phyloP scores from a whole-genome alignment of 2,113 vertebrate species.

The Cyphomyrus discorhynchus region DNA sequence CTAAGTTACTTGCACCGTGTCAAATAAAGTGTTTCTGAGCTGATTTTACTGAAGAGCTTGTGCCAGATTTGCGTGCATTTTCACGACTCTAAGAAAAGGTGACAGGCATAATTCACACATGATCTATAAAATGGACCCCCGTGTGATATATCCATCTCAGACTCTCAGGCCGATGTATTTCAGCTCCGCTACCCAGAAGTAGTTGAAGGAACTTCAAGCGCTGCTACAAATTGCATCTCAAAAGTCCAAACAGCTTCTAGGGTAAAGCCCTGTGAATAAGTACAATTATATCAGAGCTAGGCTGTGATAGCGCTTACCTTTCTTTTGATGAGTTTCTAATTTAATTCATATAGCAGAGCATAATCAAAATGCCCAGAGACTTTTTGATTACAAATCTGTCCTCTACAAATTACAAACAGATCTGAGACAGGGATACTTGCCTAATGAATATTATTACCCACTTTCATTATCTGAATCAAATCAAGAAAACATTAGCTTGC shows the following conservation, averaged over 20 bases:
- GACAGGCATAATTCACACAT: neutral
- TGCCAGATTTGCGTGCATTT: neutral
- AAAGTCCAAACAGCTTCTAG: neutral
- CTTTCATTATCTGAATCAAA: slow-evolving; percentile 39
- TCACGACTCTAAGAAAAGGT: neutral
- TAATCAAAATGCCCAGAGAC: slow-evolving; percentile 29
- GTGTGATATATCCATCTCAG: neutral
- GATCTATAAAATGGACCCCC: neutral
- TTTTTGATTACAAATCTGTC: slow-evolving; percentile 31
- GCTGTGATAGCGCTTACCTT: neutral
- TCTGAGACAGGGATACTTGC: slow-evolving; percentile 1
- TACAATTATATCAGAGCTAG: neutral
- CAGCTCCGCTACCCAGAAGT: neutral
- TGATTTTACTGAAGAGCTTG: neutral
- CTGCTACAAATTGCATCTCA: neutral
- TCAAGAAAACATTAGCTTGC: slow-evolving; percentile 18
- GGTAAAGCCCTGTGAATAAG: neutral
- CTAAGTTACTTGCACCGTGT: neutral
- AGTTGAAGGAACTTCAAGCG: neutral
- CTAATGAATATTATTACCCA: slow-evolving; percentile 33
- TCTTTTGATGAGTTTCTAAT: slow-evolving; percentile 19
- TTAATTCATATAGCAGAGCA: slow-evolving; percentile 10
- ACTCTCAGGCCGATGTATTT: neutral
- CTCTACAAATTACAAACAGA: slow-evolving; percentile 22
- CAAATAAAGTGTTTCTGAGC: neutral